Evolutionary conservation across 2,113 vertebrate species (phyloP).

Genomic region (Sarotherodon lohbergeri): DNA sequence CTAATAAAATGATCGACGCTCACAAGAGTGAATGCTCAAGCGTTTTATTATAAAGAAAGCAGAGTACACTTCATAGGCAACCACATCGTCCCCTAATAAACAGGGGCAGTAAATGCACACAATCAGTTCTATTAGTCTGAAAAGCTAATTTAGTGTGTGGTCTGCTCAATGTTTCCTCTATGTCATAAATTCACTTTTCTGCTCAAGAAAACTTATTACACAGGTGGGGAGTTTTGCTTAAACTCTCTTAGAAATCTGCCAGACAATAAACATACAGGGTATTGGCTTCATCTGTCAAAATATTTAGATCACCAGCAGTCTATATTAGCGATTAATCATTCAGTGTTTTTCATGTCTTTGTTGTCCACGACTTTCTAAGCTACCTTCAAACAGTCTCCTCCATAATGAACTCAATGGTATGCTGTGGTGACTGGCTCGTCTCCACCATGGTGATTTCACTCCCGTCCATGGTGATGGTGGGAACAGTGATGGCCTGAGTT

Average conservation of each 20-base stretch:
- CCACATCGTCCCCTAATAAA: constrained; percentile 22
- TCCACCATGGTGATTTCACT: constrained; percentile 67
- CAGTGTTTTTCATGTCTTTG: background rate
- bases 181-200: background rate
- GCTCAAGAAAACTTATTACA: background rate
- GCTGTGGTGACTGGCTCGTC: constrained; percentile 59
- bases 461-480: constrained; percentile 62
- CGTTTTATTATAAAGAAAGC: constrained; percentile 62
- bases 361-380: background rate
- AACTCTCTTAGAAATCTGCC: background rate
- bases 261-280: background rate
- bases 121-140: constrained; percentile 18
- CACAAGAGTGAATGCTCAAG: constrained; percentile 40
- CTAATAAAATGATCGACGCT: constrained; percentile 31
- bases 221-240: background rate
- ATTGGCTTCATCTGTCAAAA: background rate
- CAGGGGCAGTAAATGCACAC: constrained; percentile 9
- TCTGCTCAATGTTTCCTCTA: background rate
- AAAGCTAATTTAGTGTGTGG: background rate
- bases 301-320: background rate
- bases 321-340: background rate
- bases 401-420: constrained; percentile 76
- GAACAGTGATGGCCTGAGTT: constrained; percentile 55
- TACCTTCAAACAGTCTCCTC: constrained; percentile 68
- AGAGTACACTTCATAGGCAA: constrained; percentile 21